These are phyloP conservation scores for Neopipo cinnamomea DNA, from an alignment of 2,113 vertebrate species.

Conservation along the genomic window DNA sequence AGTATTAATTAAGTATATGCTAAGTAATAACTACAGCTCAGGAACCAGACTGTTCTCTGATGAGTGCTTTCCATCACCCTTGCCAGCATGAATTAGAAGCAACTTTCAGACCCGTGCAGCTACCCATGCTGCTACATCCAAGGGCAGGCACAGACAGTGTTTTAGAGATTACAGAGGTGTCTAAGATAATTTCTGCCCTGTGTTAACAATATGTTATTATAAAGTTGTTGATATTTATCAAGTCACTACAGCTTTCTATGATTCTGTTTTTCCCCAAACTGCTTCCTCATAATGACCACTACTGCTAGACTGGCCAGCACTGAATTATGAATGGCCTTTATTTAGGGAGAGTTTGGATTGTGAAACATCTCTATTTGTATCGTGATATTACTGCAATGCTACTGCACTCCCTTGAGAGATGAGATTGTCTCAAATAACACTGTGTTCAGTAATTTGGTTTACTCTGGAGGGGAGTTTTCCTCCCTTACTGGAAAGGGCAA, in stretches of 20 bases:
- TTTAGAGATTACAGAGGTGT: not conserved
- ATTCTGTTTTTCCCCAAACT: not conserved
- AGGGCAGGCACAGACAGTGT: not conserved
- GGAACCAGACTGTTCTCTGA: not conserved
- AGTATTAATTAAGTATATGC: not conserved
- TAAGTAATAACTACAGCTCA: not conserved
- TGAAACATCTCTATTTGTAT: not conserved
- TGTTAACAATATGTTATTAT: not conserved
- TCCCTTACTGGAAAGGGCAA: not conserved
- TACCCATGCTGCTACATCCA: not conserved
- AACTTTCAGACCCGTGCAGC: not conserved
- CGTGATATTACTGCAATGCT: not conserved
- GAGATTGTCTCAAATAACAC: not conserved
- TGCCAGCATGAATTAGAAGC: not conserved
- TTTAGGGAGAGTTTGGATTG: not conserved
- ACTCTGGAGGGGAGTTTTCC: not conserved
- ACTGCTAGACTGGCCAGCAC: not conserved
- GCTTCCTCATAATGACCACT: not conserved
- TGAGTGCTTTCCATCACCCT: constrained; percentile 5
- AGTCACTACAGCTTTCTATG: not conserved
- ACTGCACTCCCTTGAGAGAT: not conserved
- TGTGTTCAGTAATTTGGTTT: not conserved
- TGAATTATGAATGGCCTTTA: not conserved
- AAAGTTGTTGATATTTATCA: constrained; percentile 31
- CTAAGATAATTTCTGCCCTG: not conserved